A percentile compares a stretch with the other conserved stretches of the same genome.
These are phyloP conservation scores for Enhydra lutris DNA, from an alignment of 2,113 vertebrate genomes.

Conservation along the genomic window DNA sequence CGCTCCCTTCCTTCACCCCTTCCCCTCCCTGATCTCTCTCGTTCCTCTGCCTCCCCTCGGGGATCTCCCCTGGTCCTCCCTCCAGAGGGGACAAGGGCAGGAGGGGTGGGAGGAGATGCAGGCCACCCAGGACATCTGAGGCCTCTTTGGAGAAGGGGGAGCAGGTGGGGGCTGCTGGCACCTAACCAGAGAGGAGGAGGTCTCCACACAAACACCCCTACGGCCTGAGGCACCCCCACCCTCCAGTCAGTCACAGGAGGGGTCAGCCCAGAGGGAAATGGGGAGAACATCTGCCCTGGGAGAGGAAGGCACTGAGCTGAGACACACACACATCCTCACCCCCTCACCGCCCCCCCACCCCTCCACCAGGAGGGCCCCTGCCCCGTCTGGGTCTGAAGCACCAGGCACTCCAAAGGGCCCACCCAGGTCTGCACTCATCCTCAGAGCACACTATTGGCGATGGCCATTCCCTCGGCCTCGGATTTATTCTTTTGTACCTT, in stretches of 20 bases:
- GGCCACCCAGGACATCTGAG: background rate
- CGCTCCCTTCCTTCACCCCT: background rate
- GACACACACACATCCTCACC: too few relatives aligned
- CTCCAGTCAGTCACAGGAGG: background rate
- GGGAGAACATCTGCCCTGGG: background rate
- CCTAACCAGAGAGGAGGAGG: background rate
- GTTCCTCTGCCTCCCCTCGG: background rate
- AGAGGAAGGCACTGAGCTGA: background rate
- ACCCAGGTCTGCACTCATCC: background rate
- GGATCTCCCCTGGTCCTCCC: background rate
- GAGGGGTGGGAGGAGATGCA: background rate
- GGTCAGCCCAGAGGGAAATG: background rate
- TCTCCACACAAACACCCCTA: background rate
- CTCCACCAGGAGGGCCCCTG: background rate
- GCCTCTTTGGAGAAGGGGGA: background rate
- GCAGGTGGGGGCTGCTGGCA: background rate
- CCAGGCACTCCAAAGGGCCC: rapidly evolving
- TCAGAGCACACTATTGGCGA: background rate
- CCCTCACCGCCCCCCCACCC: background rate
- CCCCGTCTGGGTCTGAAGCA: background rate
- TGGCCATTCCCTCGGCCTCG: background rate
- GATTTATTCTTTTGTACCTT: background rate
- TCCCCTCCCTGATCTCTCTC: background rate
- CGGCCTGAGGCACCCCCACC: background rate
- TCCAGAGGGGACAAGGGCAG: background rate